These are phyloP conservation scores for Parapsyche elsis DNA, from an alignment of 1,140 invertebrate species.

Conservation along the genomic window DNA sequence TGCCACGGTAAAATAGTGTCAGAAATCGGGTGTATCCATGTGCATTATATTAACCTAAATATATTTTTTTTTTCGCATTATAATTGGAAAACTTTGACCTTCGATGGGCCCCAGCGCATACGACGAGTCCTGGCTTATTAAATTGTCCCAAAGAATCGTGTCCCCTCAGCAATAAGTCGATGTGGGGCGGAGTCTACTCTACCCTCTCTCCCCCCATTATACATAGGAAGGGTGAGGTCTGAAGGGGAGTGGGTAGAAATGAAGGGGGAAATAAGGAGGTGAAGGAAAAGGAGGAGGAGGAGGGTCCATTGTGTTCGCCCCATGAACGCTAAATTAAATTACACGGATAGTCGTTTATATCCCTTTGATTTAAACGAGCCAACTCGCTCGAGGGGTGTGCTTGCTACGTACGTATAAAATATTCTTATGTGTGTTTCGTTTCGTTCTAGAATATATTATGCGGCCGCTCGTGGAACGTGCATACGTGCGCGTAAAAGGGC, in stretches of 20 bases:
- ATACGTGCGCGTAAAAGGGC: slow-evolving; percentile 4
- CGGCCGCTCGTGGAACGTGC: background rate
- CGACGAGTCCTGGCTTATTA: background rate
- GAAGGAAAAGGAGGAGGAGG: background rate
- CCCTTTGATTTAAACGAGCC: slow-evolving; percentile 27
- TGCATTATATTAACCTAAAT: no score
- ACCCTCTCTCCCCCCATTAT: background rate
- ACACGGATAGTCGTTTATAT: slow-evolving; percentile 40
- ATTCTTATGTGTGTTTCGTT: background rate
- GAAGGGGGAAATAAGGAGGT: background rate
- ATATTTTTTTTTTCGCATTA: no score
- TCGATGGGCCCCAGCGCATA: background rate
- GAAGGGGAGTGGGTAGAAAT: background rate
- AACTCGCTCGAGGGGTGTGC: background rate
- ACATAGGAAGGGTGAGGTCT: slow-evolving; percentile 1
- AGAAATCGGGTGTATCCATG: no score
- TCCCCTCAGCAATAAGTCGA: background rate
- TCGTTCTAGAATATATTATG: slow-evolving; percentile 12
- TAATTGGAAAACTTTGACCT: no score
- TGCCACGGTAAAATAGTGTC: no score
- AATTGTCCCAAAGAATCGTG: slow-evolving; percentile 13
- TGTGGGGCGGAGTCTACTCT: background rate
- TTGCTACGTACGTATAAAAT: background rate
- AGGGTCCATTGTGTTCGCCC: slow-evolving; percentile 2
- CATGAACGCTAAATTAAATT: slow-evolving; percentile 40